Evolutionary conservation across 2,888 invertebrate genomes (phyloP).

Genomic region (Cataglyphis cursor): DNA sequence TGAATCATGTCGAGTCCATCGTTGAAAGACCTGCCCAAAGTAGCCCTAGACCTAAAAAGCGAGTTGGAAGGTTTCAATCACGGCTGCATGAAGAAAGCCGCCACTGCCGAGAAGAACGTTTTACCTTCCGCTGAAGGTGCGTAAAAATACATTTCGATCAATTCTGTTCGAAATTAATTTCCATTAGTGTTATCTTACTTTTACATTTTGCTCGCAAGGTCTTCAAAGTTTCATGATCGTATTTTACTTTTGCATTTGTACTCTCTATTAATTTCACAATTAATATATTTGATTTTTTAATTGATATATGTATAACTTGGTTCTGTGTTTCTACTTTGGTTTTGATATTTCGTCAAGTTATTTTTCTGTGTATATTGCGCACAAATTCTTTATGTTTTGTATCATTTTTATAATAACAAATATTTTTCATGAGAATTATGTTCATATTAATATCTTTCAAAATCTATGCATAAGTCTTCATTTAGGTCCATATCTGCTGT

Average conservation of each 20-base stretch:
- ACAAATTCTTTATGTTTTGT: neutral
- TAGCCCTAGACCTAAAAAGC: conserved; percentile 95
- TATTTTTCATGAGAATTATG: neutral
- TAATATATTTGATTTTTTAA: conserved; percentile 32
- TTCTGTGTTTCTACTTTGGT: neutral
- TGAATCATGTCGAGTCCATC: conserved; percentile 89
- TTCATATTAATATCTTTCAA: neutral
- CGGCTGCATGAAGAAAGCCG: conserved; percentile 94
- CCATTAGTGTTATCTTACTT: neutral
- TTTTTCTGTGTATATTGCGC: neutral
- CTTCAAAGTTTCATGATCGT: neutral
- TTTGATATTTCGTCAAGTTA: conserved; percentile 10
- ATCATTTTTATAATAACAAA: neutral
- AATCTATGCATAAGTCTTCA: neutral
- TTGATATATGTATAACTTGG: neutral
- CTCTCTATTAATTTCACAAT: conserved; percentile 7
- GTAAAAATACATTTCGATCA: neutral
- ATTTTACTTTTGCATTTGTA: neutral
- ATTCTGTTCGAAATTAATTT: neutral
- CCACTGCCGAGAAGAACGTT: conserved; percentile 96
- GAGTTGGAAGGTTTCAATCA: conserved; percentile 97
- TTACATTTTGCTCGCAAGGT: conserved; percentile 7
- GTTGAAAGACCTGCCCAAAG: conserved; percentile 96
- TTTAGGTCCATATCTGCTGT: neutral
- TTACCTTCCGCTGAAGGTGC: conserved; percentile 97